Base-by-base conservation (phyloP, 53 echinoderm and acorn worm genomes). In the Crossaster papposus region DNA sequence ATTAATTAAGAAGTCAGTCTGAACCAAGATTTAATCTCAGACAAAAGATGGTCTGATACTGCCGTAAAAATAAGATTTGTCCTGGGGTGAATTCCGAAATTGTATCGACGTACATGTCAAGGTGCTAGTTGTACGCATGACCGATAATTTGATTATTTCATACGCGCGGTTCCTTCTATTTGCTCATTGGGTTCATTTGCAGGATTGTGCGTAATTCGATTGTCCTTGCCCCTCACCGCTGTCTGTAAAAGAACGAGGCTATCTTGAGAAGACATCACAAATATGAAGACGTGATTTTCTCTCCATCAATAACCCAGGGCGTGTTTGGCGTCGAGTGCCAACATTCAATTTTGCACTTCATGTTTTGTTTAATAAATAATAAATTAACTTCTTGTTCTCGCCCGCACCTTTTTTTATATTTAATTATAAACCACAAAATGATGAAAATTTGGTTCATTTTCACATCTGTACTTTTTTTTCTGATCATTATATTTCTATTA, bases 1-100 rank as follows among this genome's bases (percentile, higher is more conserved):
- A 87, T 75, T 87, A 87, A 87, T 87, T 87, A 87, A 76, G 20
- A 85, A 51, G 51, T 76, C 36, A 58, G 77, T 31, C 87, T 32
- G 12, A 77, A 26, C 26, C 58, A 23, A 14, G 76, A 62, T 77
- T 87, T 58, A 13, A 62, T 77, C 77, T 30, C 55, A 53, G 26
- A 33, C 29, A 85, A n/a, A 51, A 73, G 50, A 31, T 51, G 72
- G 26, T 28, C 54, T 72, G 33, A 72, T 85, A 65, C 65, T 20
- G 22, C 18, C 31, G 23, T 83, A 70, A n/a, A 20, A 30, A 51
- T 71, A 70, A 50, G 73, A 73, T 28, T 65, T 65, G 20, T 70
- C 54, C 32, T 50, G 31, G 85, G 34, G 72, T 72, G 73, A 15
- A 85, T 38, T 26, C 14, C 15, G 18, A 22, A 12, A 18, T 33